These are phyloP conservation scores for Clavelina lepadiformis DNA, from an alignment of 23 tunicate genomes.

Conservation along the genomic window DNA sequence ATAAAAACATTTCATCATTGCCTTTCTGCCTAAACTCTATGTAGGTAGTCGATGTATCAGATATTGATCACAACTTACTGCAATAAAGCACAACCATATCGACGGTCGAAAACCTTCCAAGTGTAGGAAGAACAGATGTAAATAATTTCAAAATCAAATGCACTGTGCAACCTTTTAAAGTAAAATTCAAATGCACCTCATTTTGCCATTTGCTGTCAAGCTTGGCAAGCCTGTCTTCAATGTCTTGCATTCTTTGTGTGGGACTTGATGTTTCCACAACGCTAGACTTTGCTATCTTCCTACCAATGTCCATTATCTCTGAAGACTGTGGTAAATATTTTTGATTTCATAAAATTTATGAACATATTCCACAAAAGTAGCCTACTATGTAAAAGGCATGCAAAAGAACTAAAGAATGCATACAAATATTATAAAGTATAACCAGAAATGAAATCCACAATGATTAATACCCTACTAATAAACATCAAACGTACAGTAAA, in stretches of 20 bases:
- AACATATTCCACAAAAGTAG: background rate
- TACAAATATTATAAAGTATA: background rate
- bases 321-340: conserved; percentile 1
- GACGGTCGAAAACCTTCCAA: too few species aligned
- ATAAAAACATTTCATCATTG: background rate
- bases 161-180: too few species aligned
- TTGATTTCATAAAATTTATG: background rate
- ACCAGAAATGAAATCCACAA: background rate
- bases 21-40: too few species aligned
- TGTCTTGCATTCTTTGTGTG: conserved; percentile 23
- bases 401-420: background rate
- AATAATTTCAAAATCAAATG: too few species aligned
- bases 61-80: too few species aligned
- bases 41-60: too few species aligned
- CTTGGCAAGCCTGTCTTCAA: conserved; percentile 38
- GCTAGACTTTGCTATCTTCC: conserved; percentile 17
- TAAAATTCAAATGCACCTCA: too few species aligned
- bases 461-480: background rate
- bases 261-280: conserved; percentile 23
- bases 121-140: too few species aligned
- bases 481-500: background rate
- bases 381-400: background rate
- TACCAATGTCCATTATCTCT: conserved; percentile 15
- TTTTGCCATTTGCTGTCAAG: conserved; percentile 54
- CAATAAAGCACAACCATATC: too few species aligned